phyloP scores from a whole-genome alignment of 2,113 vertebrate species.

The Monopterus albus region DNA sequence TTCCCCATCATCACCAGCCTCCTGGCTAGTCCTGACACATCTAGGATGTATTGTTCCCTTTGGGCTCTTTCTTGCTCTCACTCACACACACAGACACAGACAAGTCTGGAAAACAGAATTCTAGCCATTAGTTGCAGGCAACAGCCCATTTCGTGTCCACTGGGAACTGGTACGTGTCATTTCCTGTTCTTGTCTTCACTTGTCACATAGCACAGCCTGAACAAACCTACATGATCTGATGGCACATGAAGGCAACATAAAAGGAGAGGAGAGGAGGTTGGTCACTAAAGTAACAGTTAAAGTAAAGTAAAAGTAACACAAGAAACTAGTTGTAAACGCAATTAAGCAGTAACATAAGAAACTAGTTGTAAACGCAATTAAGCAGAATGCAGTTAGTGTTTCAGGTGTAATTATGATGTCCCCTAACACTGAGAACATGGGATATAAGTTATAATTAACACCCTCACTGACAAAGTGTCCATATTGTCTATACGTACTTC shows the following conservation, averaged over 20 bases:
- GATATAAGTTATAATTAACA: no score
- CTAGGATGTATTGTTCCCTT: slow-evolving; percentile 63
- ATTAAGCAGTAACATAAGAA: no score
- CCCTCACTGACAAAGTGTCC: no score
- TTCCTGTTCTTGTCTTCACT: slow-evolving; percentile 70
- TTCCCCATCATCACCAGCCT: slow-evolving; percentile 46
- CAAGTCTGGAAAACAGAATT: slow-evolving; percentile 23
- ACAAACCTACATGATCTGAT: slow-evolving; percentile 25
- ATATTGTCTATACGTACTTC: no score
- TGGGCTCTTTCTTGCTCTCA: slow-evolving; percentile 2
- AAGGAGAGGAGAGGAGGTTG: not conserved
- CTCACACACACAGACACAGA: slow-evolving; percentile 13
- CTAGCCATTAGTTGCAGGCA: slow-evolving; percentile 48
- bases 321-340: no score
- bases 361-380: no score
- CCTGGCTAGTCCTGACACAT: slow-evolving; percentile 67
- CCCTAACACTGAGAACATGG: no score
- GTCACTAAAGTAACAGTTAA: not conserved
- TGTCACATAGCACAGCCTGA: slow-evolving; percentile 62
- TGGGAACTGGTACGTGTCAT: slow-evolving; percentile 71
- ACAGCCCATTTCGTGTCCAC: slow-evolving; percentile 45
- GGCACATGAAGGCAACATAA: slow-evolving; percentile 1
- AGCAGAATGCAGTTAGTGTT: not conserved
- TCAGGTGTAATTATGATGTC: not conserved
- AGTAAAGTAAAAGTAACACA: no score